phyloP scores from a whole-genome alignment of 2,888 invertebrate species.

The Hypolimnas misippus region DNA sequence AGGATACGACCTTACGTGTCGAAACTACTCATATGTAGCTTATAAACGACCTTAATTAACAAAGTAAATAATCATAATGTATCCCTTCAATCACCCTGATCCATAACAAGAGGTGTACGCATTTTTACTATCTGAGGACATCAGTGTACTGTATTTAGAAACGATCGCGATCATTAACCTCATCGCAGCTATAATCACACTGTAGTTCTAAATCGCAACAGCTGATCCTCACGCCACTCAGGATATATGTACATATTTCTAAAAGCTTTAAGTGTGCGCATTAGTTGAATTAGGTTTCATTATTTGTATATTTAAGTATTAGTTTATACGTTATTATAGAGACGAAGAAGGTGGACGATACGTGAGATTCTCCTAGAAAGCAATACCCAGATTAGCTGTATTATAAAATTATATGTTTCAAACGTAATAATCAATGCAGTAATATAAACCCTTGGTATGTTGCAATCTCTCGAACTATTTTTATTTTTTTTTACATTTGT shows the following conservation, averaged over 20 bases:
- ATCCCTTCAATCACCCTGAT: slow-evolving; percentile 51
- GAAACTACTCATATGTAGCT: too few relatives aligned
- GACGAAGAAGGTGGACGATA: slow-evolving; percentile 39
- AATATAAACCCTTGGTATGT: slow-evolving; percentile 49
- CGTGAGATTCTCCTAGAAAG: slow-evolving; percentile 57
- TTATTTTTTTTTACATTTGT: not conserved
- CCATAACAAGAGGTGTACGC: slow-evolving; percentile 52
- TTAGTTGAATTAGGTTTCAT: slow-evolving; percentile 11
- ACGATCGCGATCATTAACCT: too few relatives aligned
- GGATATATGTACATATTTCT: slow-evolving; percentile 27
- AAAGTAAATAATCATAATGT: slow-evolving; percentile 51
- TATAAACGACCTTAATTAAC: too few relatives aligned
- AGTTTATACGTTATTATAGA: slow-evolving; percentile 24
- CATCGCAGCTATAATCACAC: too few relatives aligned
- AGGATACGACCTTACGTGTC: too few relatives aligned
- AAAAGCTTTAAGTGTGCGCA: slow-evolving; percentile 35
- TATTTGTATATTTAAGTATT: slow-evolving; percentile 21
- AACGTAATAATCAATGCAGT: slow-evolving; percentile 52
- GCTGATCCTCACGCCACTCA: slow-evolving; percentile 31
- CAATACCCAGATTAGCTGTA: slow-evolving; percentile 55
- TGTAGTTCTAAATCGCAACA: not conserved
- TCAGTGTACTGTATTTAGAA: not conserved
- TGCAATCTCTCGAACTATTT: slow-evolving; percentile 47
- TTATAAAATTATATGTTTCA: slow-evolving; percentile 46
- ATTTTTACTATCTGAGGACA: slow-evolving; percentile 15